Evolutionary conservation across 2,888 invertebrate species (phyloP).

Genomic region (Philereme transversata): DNA sequence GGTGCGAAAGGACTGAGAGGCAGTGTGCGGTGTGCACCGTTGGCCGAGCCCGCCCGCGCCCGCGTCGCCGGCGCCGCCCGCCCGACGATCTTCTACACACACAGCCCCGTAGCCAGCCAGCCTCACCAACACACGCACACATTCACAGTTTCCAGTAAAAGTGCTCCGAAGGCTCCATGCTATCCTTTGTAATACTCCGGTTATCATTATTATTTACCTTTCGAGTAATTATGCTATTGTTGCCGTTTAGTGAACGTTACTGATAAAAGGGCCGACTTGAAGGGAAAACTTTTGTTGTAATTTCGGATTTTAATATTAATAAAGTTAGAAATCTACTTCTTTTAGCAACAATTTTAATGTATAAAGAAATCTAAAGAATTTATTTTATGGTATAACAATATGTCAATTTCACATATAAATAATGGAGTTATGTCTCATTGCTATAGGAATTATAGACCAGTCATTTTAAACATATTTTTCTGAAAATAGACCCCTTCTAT

Average conservation of each 20-base stretch:
- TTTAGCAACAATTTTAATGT: background rate
- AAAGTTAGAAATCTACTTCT: background rate
- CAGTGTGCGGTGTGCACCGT: constrained; percentile 80
- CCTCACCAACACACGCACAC: constrained; percentile 58
- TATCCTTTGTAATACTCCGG: constrained; percentile 41
- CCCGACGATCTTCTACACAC: constrained; percentile 64
- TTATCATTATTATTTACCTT: constrained; percentile 44
- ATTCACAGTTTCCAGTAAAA: constrained; percentile 76
- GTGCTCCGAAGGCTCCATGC: constrained; percentile 64
- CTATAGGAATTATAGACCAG: background rate
- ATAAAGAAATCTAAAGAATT: background rate
- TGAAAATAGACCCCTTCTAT: too few species aligned
- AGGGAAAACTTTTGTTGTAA: constrained; percentile 17
- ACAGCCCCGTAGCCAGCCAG: constrained; percentile 28
- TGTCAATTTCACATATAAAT: background rate
- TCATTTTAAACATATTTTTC: too few species aligned
- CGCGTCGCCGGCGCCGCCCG: constrained; percentile 65
- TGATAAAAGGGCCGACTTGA: constrained; percentile 24
- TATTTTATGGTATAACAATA: background rate
- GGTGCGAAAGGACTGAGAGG: constrained; percentile 80
- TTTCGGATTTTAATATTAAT: constrained; percentile 18
- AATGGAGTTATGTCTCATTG: background rate
- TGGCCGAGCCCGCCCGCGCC: constrained; percentile 78
- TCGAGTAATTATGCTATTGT: constrained; percentile 43
- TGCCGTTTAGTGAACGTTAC: constrained; percentile 27